phyloP scores from a whole-genome alignment of 2,888 invertebrate genomes.

The Eutolmus rufibarbis region DNA sequence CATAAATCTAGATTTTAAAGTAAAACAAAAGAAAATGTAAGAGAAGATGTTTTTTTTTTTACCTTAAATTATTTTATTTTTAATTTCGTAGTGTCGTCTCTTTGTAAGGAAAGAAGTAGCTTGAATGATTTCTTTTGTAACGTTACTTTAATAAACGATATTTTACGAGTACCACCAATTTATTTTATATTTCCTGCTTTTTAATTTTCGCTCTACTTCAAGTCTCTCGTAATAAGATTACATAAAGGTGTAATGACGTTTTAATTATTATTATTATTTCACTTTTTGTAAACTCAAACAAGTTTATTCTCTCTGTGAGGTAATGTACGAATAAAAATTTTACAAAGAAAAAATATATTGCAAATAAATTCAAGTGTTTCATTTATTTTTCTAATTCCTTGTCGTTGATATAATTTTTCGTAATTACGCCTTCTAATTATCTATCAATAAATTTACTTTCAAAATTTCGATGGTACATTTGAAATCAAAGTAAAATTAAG shows the following conservation, averaged over 20 bases:
- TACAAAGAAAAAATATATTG: conserved; percentile 35
- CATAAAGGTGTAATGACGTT: conserved; percentile 44
- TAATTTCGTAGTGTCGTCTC: background rate
- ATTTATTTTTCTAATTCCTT: background rate
- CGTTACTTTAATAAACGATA: conserved; percentile 28
- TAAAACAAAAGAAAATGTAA: conserved; percentile 6
- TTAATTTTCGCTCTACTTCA: conserved; percentile 12
- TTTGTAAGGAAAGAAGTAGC: conserved; percentile 8
- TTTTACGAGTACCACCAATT: conserved; percentile 45
- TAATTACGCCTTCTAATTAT: no score
- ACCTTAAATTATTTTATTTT: conserved; percentile 36
- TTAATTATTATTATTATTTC: conserved; percentile 24
- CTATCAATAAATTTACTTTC: no score
- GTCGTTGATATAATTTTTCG: no score
- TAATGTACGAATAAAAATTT: conserved; percentile 40
- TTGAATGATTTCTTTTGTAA: conserved; percentile 30
- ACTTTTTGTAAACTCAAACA: conserved; percentile 24
- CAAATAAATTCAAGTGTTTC: background rate
- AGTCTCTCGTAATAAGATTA: conserved; percentile 46
- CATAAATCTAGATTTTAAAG: conserved; percentile 18
- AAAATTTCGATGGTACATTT: no score
- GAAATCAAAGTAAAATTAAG: no score
- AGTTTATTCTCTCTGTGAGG: conserved; percentile 44
- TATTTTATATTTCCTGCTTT: conserved; percentile 43
- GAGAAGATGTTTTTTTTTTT: conserved; percentile 13